Evolutionary conservation across 1,140 invertebrate species (phyloP).

Genomic region (Doryteuthis pealeii): DNA sequence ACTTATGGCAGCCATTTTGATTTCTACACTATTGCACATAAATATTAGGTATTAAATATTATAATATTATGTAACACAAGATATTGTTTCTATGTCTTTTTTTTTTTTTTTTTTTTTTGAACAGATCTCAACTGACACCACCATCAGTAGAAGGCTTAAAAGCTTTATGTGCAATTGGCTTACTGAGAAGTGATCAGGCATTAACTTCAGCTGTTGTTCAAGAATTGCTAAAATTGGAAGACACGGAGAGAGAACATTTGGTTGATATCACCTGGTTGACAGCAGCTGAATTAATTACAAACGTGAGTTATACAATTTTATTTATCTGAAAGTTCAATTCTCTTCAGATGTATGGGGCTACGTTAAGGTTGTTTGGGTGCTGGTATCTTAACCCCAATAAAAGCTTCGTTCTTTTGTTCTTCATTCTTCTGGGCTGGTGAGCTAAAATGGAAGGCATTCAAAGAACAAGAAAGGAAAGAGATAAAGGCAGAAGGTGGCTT

Average conservation of each 20-base stretch:
- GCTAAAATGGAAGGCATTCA: too few species aligned
- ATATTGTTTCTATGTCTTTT: too few species aligned
- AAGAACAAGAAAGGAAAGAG: too few species aligned
- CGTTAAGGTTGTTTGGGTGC: too few species aligned
- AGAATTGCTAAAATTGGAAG: constrained; percentile 62
- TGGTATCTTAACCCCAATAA: too few species aligned
- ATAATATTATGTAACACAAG: too few species aligned
- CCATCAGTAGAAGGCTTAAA: constrained; percentile 69
- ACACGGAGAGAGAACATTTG: constrained; percentile 17
- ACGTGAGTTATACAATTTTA: constrained; percentile 23
- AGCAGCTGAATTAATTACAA: constrained; percentile 16
- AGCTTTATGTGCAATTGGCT: constrained; percentile 70
- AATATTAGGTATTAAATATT: too few species aligned
- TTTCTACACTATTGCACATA: too few species aligned
- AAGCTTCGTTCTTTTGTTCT: too few species aligned
- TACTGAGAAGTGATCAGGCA: constrained; percentile 69
- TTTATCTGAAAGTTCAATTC: constrained; percentile 15
- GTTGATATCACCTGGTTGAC: constrained; percentile 25
- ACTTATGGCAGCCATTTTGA: too few species aligned
- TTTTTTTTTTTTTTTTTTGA: constrained; percentile 4
- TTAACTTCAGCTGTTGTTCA: constrained; percentile 68
- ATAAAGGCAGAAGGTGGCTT: too few species aligned
- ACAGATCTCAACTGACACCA: constrained; percentile 62
- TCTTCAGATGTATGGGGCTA: constrained; percentile 14
- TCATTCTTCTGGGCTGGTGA: too few species aligned